These are phyloP conservation scores for Neolamprologus cancellatus DNA, from an alignment of 2,113 vertebrate species.

Conservation along the genomic window DNA sequence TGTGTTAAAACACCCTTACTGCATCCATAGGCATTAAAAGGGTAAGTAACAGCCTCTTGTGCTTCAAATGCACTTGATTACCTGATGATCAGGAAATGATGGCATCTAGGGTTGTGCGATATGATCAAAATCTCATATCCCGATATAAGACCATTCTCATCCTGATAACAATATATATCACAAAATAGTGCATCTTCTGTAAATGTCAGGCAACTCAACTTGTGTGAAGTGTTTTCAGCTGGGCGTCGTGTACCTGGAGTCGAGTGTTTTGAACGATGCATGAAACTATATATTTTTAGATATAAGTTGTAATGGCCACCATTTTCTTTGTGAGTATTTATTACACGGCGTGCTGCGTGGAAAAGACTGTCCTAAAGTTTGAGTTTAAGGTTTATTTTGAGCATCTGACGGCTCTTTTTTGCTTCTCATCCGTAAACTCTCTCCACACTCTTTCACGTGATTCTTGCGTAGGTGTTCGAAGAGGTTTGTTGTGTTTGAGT, in stretches of 20 bases:
- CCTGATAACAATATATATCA: background rate
- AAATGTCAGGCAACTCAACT: background rate
- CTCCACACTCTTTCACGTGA: background rate
- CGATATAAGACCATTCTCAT: background rate
- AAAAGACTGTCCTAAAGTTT: background rate
- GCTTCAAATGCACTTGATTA: background rate
- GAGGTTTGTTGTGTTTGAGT: background rate
- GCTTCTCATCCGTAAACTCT: background rate
- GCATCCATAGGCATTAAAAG: background rate
- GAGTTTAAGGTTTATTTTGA: background rate
- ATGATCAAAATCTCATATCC: background rate
- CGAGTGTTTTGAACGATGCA: background rate
- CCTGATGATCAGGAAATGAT: background rate
- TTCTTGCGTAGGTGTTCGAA: background rate
- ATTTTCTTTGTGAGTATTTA: background rate
- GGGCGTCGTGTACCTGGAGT: background rate
- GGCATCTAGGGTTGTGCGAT: background rate
- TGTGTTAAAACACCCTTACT: background rate
- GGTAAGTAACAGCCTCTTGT: background rate
- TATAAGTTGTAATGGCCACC: rapidly evolving
- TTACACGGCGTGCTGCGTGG: rapidly evolving
- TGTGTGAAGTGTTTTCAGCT: background rate
- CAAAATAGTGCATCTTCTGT: background rate
- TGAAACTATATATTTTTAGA: background rate
- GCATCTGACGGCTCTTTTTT: background rate